phyloP scores from a whole-genome alignment of 2,888 invertebrate species.

The Acleris emargana region DNA sequence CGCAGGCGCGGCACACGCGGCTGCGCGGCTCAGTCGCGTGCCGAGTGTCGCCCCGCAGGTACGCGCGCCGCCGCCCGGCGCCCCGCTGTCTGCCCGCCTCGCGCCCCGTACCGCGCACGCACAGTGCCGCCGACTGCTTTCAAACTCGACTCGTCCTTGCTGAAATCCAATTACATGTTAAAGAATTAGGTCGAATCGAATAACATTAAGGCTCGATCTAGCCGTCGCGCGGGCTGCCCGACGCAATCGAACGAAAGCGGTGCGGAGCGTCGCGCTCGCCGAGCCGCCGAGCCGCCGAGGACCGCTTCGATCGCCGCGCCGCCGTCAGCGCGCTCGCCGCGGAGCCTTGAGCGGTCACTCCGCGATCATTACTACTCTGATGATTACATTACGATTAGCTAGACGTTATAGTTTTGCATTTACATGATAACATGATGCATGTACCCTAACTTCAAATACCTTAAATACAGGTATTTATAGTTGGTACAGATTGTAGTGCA shows the following conservation, averaged over 20 bases:
- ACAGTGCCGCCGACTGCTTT: background rate
- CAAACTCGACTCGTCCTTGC: background rate
- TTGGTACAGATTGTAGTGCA: no score
- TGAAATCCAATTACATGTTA: background rate
- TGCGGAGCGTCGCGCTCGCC: no score
- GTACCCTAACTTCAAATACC: background rate
- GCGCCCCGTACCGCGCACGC: slow-evolving; percentile 10
- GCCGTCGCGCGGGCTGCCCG: background rate
- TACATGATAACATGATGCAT: background rate
- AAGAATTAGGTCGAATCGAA: background rate
- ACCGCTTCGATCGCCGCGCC: slow-evolving; percentile 30
- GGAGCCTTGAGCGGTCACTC: background rate
- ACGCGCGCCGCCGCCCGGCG: slow-evolving; percentile 26
- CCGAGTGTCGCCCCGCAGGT: slow-evolving; percentile 29
- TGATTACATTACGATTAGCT: background rate
- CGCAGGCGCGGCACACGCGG: slow-evolving; percentile 39
- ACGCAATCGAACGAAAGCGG: no score
- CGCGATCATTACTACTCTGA: background rate
- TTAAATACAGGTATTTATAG: no score
- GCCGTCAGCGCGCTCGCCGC: background rate
- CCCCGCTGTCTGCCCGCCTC: slow-evolving; percentile 4
- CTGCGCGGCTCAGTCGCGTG: slow-evolving; percentile 26
- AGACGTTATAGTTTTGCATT: background rate
- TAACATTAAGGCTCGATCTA: background rate
- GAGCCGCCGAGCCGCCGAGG: slow-evolving; percentile 18